Evolutionary conservation across 2,888 invertebrate species (phyloP).

Genomic region (Drosophila atroscutellata): DNA sequence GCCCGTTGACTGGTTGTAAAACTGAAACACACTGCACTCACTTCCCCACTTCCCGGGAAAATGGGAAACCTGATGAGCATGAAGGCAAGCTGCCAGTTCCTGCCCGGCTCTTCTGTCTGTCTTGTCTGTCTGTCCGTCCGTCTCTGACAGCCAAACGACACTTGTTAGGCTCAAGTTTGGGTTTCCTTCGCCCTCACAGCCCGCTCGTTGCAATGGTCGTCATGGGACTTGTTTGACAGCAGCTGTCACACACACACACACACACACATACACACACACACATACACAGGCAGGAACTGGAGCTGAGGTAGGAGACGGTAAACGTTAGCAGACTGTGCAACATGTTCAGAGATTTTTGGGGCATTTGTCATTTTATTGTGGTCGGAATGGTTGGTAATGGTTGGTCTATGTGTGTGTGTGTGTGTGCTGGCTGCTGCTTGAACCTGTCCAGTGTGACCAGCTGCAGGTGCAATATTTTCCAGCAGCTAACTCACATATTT

Average conservation of each 20-base stretch:
- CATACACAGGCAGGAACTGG: slow-evolving; percentile 1
- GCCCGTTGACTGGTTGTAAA: slow-evolving; percentile 55
- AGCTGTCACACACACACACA: slow-evolving; percentile 50
- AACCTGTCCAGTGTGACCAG: slow-evolving; percentile 44
- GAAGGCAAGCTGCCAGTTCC: slow-evolving; percentile 57
- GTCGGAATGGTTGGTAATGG: slow-evolving; percentile 72
- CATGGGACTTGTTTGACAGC: slow-evolving; percentile 78
- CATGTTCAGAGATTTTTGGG: slow-evolving; percentile 75
- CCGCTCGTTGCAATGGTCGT: slow-evolving; percentile 64
- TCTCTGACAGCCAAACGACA: slow-evolving; percentile 71
- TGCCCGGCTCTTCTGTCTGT: slow-evolving; percentile 23
- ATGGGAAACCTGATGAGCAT: slow-evolving; percentile 61
- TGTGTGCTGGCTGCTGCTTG: slow-evolving; percentile 13
- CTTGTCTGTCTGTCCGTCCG: slow-evolving; percentile 41
- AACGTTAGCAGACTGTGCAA: slow-evolving; percentile 43
- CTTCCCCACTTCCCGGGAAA: slow-evolving; percentile 8
- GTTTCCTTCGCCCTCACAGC: neutral
- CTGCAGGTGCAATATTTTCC: slow-evolving; percentile 76
- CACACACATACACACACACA: too few species aligned
- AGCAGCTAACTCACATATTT: slow-evolving; percentile 62
- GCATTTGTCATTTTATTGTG: slow-evolving; percentile 80
- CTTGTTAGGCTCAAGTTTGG: slow-evolving; percentile 75
- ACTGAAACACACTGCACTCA: slow-evolving; percentile 24
- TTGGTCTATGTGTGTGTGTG: slow-evolving; percentile 11
- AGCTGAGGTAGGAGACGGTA: slow-evolving; percentile 6